A percentile compares a stretch with the other conserved stretches of the same genome.
phyloP scores from a whole-genome alignment of 2,888 invertebrate species.

The Clunio marinus region DNA sequence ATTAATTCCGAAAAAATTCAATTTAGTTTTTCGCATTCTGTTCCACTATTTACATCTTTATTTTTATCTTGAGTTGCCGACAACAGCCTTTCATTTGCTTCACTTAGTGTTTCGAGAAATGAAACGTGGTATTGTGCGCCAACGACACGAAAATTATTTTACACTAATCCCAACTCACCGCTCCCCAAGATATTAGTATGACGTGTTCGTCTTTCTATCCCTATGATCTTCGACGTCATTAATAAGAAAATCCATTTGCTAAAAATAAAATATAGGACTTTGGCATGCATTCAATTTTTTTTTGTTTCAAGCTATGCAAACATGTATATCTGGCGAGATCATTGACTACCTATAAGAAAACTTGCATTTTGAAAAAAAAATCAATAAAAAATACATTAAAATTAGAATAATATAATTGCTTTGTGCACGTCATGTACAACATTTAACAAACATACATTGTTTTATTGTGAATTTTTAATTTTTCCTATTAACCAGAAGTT shows the following conservation, averaged over 20 bases:
- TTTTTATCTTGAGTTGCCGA: conserved; percentile 6
- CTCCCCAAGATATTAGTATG: too few species aligned
- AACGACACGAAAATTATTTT: too few species aligned
- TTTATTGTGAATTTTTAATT: too few species aligned
- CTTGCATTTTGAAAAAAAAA: not conserved
- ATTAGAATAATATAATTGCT: too few species aligned
- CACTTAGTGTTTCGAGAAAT: too few species aligned
- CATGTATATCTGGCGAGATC: not conserved
- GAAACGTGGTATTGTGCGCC: too few species aligned
- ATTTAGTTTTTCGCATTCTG: not conserved
- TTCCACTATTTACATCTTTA: not conserved
- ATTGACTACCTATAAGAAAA: not conserved
- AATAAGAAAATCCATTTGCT: not conserved
- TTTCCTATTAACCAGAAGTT: too few species aligned
- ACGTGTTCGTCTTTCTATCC: too few species aligned
- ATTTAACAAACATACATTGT: too few species aligned
- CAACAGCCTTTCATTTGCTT: too few species aligned
- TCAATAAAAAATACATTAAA: not conserved
- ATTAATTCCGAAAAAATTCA: conserved; percentile 18
- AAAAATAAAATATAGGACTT: conserved; percentile 17
- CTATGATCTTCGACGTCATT: not conserved
- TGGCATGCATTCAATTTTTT: not conserved
- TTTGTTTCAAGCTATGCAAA: too few species aligned
- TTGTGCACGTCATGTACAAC: not conserved
- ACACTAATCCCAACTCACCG: too few species aligned